Base-by-base conservation (phyloP, 2,113 vertebrate species). In the Oryzias woworae region DNA sequence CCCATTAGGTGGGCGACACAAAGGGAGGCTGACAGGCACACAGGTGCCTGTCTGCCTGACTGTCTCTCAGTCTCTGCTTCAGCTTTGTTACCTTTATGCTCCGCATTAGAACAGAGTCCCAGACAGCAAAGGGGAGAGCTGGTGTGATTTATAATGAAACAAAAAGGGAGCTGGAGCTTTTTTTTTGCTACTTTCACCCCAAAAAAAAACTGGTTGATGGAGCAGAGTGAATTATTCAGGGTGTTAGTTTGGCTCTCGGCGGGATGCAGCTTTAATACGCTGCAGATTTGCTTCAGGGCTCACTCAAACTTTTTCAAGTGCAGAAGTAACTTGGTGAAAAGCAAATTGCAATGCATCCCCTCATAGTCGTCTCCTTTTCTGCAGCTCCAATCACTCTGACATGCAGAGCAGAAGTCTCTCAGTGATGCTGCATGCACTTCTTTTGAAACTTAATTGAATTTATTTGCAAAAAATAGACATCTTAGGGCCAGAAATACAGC, bases 1-100 rank as follows among this genome's bases (percentile, higher is more conserved):
- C 83, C 84, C 85, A 86, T 87, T 87, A 86, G 81, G 77, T 51
- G 77, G 66, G 66, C 81, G 83, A 87, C 79, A 85, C 73, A 90
- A 79, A 81, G 73, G 71, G 56, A 78, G 65, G 73, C 67, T 73
- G 79, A 76, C 82, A 75, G 63, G 77, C 77, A 53, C 72, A 70
- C 83, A 81, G 83, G 77, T 80, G 82, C 67, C 78, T 63, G 77
- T 59, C 62, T 81, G 72, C 22, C 69, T 28, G 69, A 7, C 72
- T 72, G 65, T 62, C 73, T 84, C 71, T 70, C 80, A 15, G 14
- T 58, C 23, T 72, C 77, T 60, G 58, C 59, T 59, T 68, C 75
- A 80, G 79, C 82, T 71, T 50, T 50, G 72, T 76, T 66, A 73
- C 68, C 67, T 43, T 66, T 73, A 48, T 26, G 51, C 45, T 18